Evolutionary conservation across 2,113 vertebrate genomes (phyloP), one percentile per base, ranked within the genome.

Genomic region (Thunnus maccoyii): DNA sequence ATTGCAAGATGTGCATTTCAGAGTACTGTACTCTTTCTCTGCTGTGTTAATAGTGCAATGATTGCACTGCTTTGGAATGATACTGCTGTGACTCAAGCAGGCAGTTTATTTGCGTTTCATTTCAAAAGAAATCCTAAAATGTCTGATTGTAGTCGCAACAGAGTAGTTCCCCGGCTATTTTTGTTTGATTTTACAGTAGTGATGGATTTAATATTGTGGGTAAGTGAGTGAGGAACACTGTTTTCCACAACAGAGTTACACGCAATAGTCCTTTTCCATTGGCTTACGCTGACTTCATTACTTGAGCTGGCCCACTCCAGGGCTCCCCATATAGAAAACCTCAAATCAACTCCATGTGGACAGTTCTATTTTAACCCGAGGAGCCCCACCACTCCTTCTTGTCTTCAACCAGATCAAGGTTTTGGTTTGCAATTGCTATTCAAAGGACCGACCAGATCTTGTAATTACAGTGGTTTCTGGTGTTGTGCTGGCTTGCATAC

Each of bases 381-480:
- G 58, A 72, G 75, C 78, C 82, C 89, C 85, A 65, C 92, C 88
- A 84, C 88, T 85, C 74, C 76, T 81, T 50, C 84, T 83, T 63
- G 83, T 88, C 84, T 88, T 87, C n/a, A 10, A 92, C 91, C 86
- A 91, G 93, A 94, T 94, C 91, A 95, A 93, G 91, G 91, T 68
- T 81, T 67, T 64, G 68, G 85, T 84, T 68, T 74, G 51, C 78
- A 69, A 32, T 67, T 76, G 82, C 89, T 84, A 84, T 88, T 89
- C 93, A 94, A 92, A 93, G 86, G 86, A 50, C 80, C 58, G 79
- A 83, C 82, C 85, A 71, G 71, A 85, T 87, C 91, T 93, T 92
- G 86, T 94, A 94, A 96, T 95, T 94, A 93, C 86, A 72, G 88
- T 78, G 93, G 93, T 94, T 94, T 93, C 72, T 92, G 90, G 91